Evolutionary conservation across 2,113 vertebrate species (phyloP), one percentile per base, ranked within the genome.

Genomic region (Brachypteracias leptosomus): DNA sequence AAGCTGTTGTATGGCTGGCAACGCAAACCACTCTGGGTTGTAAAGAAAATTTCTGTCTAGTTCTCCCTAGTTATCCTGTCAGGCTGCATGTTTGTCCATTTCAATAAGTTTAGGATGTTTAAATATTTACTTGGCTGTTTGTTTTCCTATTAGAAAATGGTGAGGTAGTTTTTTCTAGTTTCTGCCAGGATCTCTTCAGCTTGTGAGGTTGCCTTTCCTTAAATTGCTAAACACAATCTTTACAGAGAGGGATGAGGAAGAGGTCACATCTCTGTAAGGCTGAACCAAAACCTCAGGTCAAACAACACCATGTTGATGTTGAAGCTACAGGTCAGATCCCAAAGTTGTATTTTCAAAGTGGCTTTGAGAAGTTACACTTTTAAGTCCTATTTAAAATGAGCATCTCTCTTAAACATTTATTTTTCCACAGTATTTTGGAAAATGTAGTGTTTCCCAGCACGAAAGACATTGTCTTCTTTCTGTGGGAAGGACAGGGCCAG

Each of bases 81-180:
- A 82, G 61, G 19, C 10, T 46, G 8, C 2, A 1, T 47, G 22
- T n/a, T 91, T 81, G 10, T 70, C 57, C 79, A 17, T 75, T 88
- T 92, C 61, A 63, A 0, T 40, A 74, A 71, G 33, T 65, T 89
- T 63, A 87, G 89, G 31, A 47, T 73, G 17, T 77, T 94, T n/a
- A 93, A 93, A 90, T 85, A 91, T 90, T 91, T 94, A 83, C 22
- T 82, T 65, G n/a, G 16, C 12, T 80, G 18, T 81, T 89, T 73
- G 33, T 5, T 83, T 88, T 74, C 28, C 20, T 89, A 2, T 46
- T 59, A 63, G 36, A 62, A 89, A 86, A 65, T 51, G 4, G 3
- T 35, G 28, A 78, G 25, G 6, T 15, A 33, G 13, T 55, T 80
- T 91, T 72, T 85, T 89, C 75, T 54, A 65, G 28, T 33, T 62